Evolutionary conservation across 1,140 invertebrate genomes (phyloP), one percentile per base, ranked within the genome.

Genomic region (Bombyx mandarina): DNA sequence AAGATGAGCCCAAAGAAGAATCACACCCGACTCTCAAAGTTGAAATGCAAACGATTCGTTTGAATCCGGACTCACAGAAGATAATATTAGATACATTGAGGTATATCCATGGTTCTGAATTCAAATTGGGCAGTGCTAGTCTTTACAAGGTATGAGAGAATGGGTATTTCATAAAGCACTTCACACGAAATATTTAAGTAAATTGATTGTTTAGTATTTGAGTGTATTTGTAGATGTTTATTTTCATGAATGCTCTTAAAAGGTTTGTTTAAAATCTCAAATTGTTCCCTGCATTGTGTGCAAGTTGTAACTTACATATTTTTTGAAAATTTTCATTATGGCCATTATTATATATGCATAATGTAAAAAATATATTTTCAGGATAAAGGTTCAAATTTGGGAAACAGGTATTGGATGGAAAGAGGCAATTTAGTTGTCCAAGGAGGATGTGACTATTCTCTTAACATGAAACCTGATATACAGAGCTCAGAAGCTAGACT

Each of bases 341-440:
- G 26, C 26, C 26, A 35, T 35, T 2, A 35, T 35, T 35, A 35
- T 5, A 35, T 1, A 35, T 35, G 4, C 26, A 35, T 35, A 35
- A 35, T 35, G 12, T 18, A 18, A 35, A 35, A 35, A 35, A 35
- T 35, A 35, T 35, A 35, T 35, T 35, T 35, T 3, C 72, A 91
- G 85, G 92, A 94, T 73, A 91, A 92, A 80, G 91, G 90, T 35
- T 80, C 89, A 43, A 91, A 92, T 57, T 79, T 94, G 6, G 87
- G 89, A 45, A 92, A 92, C 62, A 90, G 91, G 50, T 94, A 92
- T 79, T 94, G 93, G 93, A 89, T 93, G 78, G 92, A 94, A 69
- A 88, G 91, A 65, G 92, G 93, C 18, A 92, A 91, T 65, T 82
- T 94, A 10, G 88, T 94, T 9, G 91, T 94, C 4, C 92, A 92